Evolutionary conservation across 1,140 invertebrate genomes (phyloP).

Genomic region (silkworm (Bombyx mori)): DNA sequence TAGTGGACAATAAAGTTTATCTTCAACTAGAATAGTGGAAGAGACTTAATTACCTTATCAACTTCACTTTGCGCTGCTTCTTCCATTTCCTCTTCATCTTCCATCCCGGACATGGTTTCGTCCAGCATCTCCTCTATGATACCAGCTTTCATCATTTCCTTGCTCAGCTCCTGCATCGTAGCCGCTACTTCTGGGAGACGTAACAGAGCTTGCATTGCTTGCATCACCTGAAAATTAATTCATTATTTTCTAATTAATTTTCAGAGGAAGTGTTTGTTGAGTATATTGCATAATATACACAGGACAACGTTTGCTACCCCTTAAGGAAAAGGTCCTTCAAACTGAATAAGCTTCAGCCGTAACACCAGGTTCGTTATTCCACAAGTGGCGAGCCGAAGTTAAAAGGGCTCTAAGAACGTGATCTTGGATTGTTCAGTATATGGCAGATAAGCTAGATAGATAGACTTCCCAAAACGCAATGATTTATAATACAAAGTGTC

Average conservation of each 20-base stretch:
- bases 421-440: no score
- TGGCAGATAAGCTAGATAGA: no score
- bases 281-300: neutral
- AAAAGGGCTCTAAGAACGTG: no score
- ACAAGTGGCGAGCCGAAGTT: no score
- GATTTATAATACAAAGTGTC: no score
- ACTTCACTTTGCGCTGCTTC: slow-evolving; percentile 94
- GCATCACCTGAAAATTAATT: slow-evolving; percentile 79
- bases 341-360: no score
- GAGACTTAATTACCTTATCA: slow-evolving; percentile 79
- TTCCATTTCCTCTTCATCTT: slow-evolving; percentile 92
- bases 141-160: slow-evolving; percentile 99
- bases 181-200: slow-evolving; percentile 93
- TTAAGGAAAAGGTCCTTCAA: no score
- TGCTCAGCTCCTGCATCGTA: slow-evolving; percentile 97
- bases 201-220: slow-evolving; percentile 94
- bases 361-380: no score
- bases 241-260: neutral
- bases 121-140: slow-evolving; percentile 99
- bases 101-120: slow-evolving; percentile 94
- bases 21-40: no score
- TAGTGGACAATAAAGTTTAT: no score
- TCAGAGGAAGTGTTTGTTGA: neutral
- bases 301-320: neutral
- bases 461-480: no score